Base-by-base conservation (phyloP, 2,888 invertebrate species). In the Graphium colonna region DNA sequence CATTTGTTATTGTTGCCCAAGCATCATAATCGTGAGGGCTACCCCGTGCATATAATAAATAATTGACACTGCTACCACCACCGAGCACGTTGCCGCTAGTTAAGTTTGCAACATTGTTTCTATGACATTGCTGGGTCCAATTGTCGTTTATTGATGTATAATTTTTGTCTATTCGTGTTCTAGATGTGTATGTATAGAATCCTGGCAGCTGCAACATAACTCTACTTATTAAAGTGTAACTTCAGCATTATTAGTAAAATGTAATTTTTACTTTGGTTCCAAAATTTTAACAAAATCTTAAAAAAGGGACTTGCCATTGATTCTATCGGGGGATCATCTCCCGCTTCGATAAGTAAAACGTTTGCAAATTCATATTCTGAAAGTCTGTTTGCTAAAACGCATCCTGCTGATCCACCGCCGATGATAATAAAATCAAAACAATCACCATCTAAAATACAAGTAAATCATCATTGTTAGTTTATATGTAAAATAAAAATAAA, bases 371-470 rank as follows among this genome's bases (percentile, higher is more conserved):
- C 13, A 3, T 36, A 3, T 12, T 36, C 36, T n/a, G 36, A 12
- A 3, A 36, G 36, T 36, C 36, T 9, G 12, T 36, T 36, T n/a
- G 36, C 36, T 12, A 69, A 46, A n/a, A 74, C 65, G 9, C 56
- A 42, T 3, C 73, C 74, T 1, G 71, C 68, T 3, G 71, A 64
- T 0, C 75, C 75, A 1, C 64, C 69, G 0, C 75, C 77, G 8
- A 71, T 63, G 1, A 75, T 58, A 5, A 75, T 64, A 56, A 64
- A 69, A 56, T 76, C 74, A 43, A 62, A 74, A 17, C 33, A 13
- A 17, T 45, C 45, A 16, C 45, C 45, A 45, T 45, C 33, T 45
- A 15, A n/a, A 45, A 36, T n/a, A n/a, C n/a, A n/a, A n/a, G n/a
- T n/a, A n/a, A n/a, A n/a, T n/a, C n/a, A n/a, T n/a, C n/a, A n/a